Base-by-base conservation (phyloP, 2,888 invertebrate genomes). In the Ormyrus thymus region DNA sequence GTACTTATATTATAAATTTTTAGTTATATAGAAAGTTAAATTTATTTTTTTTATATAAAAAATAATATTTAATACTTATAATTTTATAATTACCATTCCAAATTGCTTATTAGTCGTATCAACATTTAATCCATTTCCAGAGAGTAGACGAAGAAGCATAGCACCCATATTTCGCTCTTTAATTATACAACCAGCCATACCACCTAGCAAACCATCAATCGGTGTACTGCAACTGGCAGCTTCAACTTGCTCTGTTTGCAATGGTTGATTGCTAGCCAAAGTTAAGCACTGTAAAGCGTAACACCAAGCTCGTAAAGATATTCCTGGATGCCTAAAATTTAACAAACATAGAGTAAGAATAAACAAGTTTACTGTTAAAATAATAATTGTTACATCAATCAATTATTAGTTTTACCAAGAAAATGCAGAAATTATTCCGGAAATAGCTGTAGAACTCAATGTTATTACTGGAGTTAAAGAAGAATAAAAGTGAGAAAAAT, bases 251-350 rank as follows among this genome's bases (percentile, higher is more conserved):
- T 87, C 85, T 48, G 85, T 84, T 73, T 86, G 86, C 64, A 87
- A 74, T 77, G 93, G 91, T 48, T 92, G 93, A 89, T 94, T 95
- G 71, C 95, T 94, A 65, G 95, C 93, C 87, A 95, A 91, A 1
- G 95, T 95, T 68, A 96, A 90, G 11, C 94, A 93, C 86, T 96
- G 95, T 89, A 96, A 93, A 0, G 95, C 94, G 48, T 95, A 91
- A 84, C 95, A 95, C 96, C 96, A 96, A 80, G 95, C 94, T 78
- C 95, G 92, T 50, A 95, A 90, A 69, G 95, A 94, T 68, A 95
- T 92, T 74, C 93, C 93, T 7, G 94, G 93, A 81, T 92, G 91
- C 91, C 91, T 91, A 81, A 13, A 81, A 59, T 48, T 59, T 59
- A 13, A 0, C 76, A 11, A 56, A 79, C 51, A 29, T 29, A 29